Evolutionary conservation across 2,113 vertebrate genomes (phyloP).

Genomic region (Gadus chalcogrammus): DNA sequence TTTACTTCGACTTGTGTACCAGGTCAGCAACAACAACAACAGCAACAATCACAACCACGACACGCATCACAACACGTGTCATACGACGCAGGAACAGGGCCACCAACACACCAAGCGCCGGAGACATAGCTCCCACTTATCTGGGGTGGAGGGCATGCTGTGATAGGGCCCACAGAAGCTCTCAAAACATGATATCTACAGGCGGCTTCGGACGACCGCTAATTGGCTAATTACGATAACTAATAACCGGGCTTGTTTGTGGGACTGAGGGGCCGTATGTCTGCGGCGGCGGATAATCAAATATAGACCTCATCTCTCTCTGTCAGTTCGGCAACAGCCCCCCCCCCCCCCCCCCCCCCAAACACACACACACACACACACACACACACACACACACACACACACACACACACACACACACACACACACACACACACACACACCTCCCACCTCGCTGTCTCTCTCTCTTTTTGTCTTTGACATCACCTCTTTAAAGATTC

Average conservation of each 20-base stretch:
- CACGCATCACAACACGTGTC: conserved; percentile 18
- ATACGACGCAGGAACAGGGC: conserved; percentile 17
- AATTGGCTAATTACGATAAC: conserved; percentile 45
- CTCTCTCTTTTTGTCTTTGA: conserved; percentile 65
- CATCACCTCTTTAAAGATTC: conserved; percentile 74
- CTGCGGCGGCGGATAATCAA: conserved; percentile 36
- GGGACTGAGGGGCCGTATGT: conserved; percentile 3
- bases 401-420: no score
- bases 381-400: no score
- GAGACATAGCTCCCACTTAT: no score
- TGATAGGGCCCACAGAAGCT: background rate
- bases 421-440: no score
- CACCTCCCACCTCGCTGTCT: conserved; percentile 15
- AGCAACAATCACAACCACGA: no score
- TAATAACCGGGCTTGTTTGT: conserved; percentile 39
- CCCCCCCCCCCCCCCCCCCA: conserved; percentile 33
- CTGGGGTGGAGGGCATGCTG: background rate
- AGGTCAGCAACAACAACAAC: conserved; percentile 31
- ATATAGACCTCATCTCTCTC: conserved; percentile 43
- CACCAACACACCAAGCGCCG: background rate
- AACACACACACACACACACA: no score
- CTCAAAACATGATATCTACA: conserved; percentile 10
- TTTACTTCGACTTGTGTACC: conserved; percentile 35
- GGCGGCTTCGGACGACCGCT: conserved; percentile 11
- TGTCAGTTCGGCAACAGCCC: conserved; percentile 40